Evolutionary conservation across 2,888 invertebrate genomes (phyloP), one percentile per base, ranked within the genome.

Genomic region (Lochmaea crataegi): DNA sequence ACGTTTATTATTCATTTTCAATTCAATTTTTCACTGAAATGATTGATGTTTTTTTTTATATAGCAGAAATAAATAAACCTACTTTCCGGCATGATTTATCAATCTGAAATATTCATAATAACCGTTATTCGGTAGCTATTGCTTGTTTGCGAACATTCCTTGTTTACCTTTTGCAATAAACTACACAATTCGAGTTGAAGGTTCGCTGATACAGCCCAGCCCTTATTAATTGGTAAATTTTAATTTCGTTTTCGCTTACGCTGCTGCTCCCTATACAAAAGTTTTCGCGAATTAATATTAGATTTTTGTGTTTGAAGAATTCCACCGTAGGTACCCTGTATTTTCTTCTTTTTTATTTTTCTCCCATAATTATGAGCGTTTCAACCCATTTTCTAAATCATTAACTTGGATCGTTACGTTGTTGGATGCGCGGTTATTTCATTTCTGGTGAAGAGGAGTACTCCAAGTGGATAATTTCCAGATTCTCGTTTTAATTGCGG

Each of bases 21-120:
- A 71, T 71, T 71, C 38, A 45, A 71, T 65, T 65, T 65, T 71
- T 68, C 72, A 71, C 32, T 63, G 65, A 66, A 65, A 69, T 75
- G 74, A 75, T 69, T 69, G 74, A 75, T 75, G 74, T 65, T 61
- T 58, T 57, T 65, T n/a, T n/a, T n/a, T n/a, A n/a, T n/a, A 65
- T 57, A 51, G 65, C 66, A 65, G 66, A 65, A 69, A 71, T 58
- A 60, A 48, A 65, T 58, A 71, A 57, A 65, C 48, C 32, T 32
- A 32, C 32, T 32, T 70, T 48, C 57, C 16, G 48, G 18, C 56
- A 64, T 65, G 69, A 70, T 70, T 65, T 65, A 70, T 65, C 70
- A 45, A 42, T 26, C 56, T 65, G 53, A 65, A 65, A 65, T 65
- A 65, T 65, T 65, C 65, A 56, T 65, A 65, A 53, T 65, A 51